phyloP scores from a whole-genome alignment of 1,140 invertebrate species.

The Eciton burchellii region DNA sequence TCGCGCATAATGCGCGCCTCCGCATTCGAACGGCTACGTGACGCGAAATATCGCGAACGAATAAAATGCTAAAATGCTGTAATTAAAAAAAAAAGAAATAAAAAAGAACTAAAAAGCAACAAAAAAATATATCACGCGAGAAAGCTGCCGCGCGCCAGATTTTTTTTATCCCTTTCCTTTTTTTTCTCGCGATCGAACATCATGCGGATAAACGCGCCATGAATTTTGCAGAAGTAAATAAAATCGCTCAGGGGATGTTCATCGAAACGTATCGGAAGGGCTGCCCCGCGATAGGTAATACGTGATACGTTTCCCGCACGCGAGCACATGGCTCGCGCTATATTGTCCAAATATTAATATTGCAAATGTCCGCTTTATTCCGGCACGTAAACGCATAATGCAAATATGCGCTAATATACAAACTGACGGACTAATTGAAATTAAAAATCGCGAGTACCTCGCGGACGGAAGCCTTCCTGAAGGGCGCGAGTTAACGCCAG shows the following conservation, averaged over 20 bases:
- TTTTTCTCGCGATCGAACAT: constrained; percentile 56
- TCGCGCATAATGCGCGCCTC: constrained; percentile 11
- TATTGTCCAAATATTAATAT: constrained; percentile 46
- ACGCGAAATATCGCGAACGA: constrained; percentile 46
- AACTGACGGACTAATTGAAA: constrained; percentile 21
- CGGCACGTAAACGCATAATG: constrained; percentile 15
- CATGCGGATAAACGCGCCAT: constrained; percentile 42
- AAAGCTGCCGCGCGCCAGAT: background rate
- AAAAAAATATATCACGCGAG: constrained; percentile 39
- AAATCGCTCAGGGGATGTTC: constrained; percentile 46
- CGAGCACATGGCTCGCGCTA: background rate
- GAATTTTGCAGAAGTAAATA: constrained; percentile 55
- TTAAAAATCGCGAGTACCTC: constrained; percentile 13
- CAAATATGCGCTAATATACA: background rate
- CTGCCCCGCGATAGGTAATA: constrained; percentile 28
- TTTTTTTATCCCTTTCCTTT: too few relatives aligned
- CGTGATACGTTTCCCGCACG: background rate
- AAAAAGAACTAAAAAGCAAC: too few relatives aligned
- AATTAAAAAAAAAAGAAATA: too few relatives aligned
- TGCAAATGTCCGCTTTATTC: constrained; percentile 33
- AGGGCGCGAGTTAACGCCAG: background rate
- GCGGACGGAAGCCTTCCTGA: background rate
- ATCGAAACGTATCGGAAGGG: constrained; percentile 56
- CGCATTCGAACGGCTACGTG: constrained; percentile 39
- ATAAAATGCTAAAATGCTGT: constrained; percentile 31